phyloP scores from a whole-genome alignment of 1,140 invertebrate genomes.

The Dufourea novaeangliae region DNA sequence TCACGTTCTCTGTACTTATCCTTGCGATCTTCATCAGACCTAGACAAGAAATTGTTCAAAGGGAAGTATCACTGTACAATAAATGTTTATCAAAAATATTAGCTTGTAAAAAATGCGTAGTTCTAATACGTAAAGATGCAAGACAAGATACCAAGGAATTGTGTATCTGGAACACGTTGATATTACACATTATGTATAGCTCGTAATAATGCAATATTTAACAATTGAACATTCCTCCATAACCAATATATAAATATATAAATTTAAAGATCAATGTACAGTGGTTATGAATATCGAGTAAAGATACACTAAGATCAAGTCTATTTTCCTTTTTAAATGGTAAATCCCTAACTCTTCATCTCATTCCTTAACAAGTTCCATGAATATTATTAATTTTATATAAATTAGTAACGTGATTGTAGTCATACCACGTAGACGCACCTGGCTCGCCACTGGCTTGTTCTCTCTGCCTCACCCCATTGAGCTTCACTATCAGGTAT shows the following conservation, averaged over 20 bases:
- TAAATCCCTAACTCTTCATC: constrained; percentile 64
- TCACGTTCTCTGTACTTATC: constrained; percentile 73
- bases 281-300: constrained; percentile 29
- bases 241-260: neutral
- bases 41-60: constrained; percentile 68
- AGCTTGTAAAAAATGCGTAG: constrained; percentile 1
- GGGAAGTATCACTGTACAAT: constrained; percentile 59
- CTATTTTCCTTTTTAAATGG: constrained; percentile 59
- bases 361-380: constrained; percentile 61
- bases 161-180: neutral
- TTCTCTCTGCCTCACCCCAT: constrained; percentile 81
- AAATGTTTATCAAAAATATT: constrained; percentile 16
- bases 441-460: constrained; percentile 81
- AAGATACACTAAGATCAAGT: constrained; percentile 42
- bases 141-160: constrained; percentile 31
- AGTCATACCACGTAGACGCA: constrained; percentile 81
- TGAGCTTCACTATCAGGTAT: constrained; percentile 82
- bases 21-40: constrained; percentile 76
- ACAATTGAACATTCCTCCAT: neutral
- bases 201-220: neutral
- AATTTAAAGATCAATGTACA: constrained; percentile 11
- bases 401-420: constrained; percentile 77
- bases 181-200: neutral
- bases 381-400: constrained; percentile 57
- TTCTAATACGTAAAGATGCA: neutral